Conservation (phyloP, 2,797 vertebrate genomes). For the Zenarchopterus dispar region DNA sequence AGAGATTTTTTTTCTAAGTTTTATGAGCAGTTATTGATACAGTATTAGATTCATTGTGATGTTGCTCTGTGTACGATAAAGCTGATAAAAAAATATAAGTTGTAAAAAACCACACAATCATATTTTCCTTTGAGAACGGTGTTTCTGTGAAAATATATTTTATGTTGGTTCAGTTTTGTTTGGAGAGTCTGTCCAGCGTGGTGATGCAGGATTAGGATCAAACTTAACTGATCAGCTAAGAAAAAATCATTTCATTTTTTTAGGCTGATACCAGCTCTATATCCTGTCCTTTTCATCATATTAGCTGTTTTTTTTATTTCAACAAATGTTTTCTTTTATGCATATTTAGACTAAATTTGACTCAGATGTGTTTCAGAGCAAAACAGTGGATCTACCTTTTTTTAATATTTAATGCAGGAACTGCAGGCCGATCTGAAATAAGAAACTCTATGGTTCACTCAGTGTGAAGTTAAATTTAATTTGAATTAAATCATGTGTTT, state of each 20-base stretch:
- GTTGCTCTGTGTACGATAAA: conserved; percentile 21
- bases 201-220: neutral
- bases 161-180: neutral
- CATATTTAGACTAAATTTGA: conserved; percentile 1
- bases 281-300: neutral
- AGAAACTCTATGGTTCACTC: neutral
- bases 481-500: neutral
- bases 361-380: neutral
- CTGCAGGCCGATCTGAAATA: neutral
- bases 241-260: neutral
- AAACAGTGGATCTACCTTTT: neutral
- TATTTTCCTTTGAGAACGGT: neutral
- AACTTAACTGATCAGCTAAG: conserved; percentile 4
- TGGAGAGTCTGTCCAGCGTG: neutral
- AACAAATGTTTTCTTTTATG: conserved; percentile 2
- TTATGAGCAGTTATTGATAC: conserved; percentile 9
- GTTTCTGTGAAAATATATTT: conserved; percentile 16
- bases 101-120: neutral
- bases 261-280: neutral
- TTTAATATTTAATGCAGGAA: conserved; percentile 11
- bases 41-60: conserved; percentile 19
- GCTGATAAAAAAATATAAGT: conserved; percentile 4
- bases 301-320: neutral
- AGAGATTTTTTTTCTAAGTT: neutral
- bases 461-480: neutral